phyloP scores from a whole-genome alignment of 2,797 vertebrate species.

The Poeciliopsis presidionis region DNA sequence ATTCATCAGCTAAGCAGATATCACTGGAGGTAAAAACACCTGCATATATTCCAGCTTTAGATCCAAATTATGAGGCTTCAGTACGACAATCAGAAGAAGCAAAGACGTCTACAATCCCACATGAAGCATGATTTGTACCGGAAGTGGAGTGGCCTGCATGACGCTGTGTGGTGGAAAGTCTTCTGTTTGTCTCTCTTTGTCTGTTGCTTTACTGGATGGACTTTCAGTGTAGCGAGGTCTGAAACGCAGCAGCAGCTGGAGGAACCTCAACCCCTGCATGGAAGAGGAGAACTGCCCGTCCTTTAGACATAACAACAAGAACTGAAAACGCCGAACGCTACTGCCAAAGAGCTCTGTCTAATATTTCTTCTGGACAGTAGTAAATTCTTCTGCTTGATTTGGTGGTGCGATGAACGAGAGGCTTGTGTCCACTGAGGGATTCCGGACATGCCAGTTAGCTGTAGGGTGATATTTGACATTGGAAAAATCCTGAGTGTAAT shows the following conservation, averaged over 20 bases:
- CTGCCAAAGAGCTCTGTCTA: constrained; percentile 18
- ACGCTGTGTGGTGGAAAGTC: constrained; percentile 61
- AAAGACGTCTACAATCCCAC: constrained; percentile 5
- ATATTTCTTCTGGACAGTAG: constrained; percentile 24
- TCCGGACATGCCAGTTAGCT: constrained; percentile 47
- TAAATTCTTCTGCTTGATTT: constrained; percentile 44
- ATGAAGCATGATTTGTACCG: constrained; percentile 57
- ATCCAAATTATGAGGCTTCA: constrained; percentile 43
- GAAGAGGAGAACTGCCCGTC: constrained; percentile 45
- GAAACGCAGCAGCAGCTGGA: constrained; percentile 63
- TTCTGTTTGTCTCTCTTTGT: constrained; percentile 50
- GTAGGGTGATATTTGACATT: constrained; percentile 58
- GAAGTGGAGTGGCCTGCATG: constrained; percentile 46
- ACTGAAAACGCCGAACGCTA: constrained; percentile 15
- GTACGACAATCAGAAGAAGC: constrained; percentile 61
- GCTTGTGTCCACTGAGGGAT: constrained; percentile 42
- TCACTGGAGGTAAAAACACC: background rate
- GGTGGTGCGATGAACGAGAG: constrained; percentile 35
- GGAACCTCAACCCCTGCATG: constrained; percentile 53
- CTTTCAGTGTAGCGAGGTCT: constrained; percentile 55
- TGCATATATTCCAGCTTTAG: constrained; percentile 2
- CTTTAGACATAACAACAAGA: constrained; percentile 32
- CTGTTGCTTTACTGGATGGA: constrained; percentile 58
- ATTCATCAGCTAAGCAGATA: background rate
- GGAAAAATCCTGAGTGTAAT: constrained; percentile 64